Evolutionary conservation across 2,113 vertebrate species (phyloP), one percentile per base, ranked within the genome.

Genomic region (Megaceryle torquata): DNA sequence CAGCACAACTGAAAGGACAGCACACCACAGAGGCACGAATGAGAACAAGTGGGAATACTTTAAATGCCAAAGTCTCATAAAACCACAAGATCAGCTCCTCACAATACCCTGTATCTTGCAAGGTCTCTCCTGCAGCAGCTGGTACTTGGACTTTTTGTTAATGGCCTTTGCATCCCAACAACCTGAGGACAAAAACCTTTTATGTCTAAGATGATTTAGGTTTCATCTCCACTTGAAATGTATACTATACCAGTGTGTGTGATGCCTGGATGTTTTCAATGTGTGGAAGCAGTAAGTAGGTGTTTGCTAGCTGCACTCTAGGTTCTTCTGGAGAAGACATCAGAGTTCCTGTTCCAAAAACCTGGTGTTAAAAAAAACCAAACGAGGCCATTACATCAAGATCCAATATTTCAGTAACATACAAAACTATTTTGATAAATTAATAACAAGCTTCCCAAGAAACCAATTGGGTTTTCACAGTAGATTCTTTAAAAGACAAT

Each of bases 231-330:
- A 19, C 69, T 59, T 72, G 21, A 72, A 93, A 94, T 5, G 4
- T 17, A 74, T 94, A 96, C 95, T 59, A 51, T 98, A 99, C 99
- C 99, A 99, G 98, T 96, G 98, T 98, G 95, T 98, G 98, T 91
- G 99, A 99, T 24, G 98, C 96, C 96, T 98, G 99, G 97, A 99
- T 98, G 95, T 98, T 99, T 72, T 99, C 98, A 93, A 99, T 98
- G 76, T 99, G 98, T 69, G 99, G 99, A 96, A 99, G 98, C 86
- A 99, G 96, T 87, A 99, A 98, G 89, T 98, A 95, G 67, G 98
- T 96, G 31, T 97, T 97, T 56, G 95, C 81, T 61, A 98, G 98
- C 96, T 98, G 98, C 83, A 96, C 97, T 80, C 97, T 97, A 96
- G 98, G 96, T 48, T 98, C 98, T 94, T 98, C 98, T 89, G 98